Percentiles rank a stretch among this genome's conserved stretches.
Evolutionary conservation across 2,113 vertebrate genomes (phyloP).

Genomic region (Pygoscelis antarcticus): DNA sequence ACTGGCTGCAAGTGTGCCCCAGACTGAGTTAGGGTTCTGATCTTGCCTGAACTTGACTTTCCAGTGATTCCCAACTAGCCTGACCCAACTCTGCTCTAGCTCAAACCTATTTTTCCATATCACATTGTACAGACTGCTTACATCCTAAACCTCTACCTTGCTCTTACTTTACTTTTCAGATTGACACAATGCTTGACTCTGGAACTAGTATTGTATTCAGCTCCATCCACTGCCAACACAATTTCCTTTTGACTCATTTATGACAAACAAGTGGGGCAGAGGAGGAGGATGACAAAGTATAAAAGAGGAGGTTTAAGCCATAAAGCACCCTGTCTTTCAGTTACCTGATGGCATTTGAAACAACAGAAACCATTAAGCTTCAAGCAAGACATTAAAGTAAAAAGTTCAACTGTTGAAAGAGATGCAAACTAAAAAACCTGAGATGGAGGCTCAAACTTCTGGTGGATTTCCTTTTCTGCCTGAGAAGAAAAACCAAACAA

Average conservation of each 20-base stretch:
- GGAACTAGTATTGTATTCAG: not conserved
- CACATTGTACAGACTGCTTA: not conserved
- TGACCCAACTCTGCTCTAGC: not conserved
- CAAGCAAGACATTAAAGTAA: not conserved
- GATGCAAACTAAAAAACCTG: not conserved
- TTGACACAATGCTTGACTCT: not conserved
- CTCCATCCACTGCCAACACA: not conserved
- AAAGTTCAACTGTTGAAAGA: not conserved
- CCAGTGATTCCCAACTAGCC: not conserved
- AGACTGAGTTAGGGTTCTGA: not conserved
- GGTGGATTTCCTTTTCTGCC: not conserved
- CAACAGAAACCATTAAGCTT: not conserved
- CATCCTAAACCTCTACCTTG: not conserved
- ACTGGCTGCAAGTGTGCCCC: not conserved
- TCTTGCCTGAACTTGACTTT: not conserved
- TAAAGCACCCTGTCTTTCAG: not conserved
- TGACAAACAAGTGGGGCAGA: not conserved
- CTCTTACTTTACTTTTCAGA: not conserved
- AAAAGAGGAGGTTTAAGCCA: not conserved
- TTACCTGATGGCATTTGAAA: not conserved
- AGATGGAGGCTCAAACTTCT: not conserved
- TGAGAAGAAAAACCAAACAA: not conserved
- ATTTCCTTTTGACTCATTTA: conserved; percentile 13
- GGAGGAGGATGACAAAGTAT: not conserved
- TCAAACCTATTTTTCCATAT: not conserved